Percentiles rank a stretch among this genome's conserved stretches.
Evolutionary conservation across 2,888 invertebrate genomes (phyloP).

Genomic region (Thyatira batis): DNA sequence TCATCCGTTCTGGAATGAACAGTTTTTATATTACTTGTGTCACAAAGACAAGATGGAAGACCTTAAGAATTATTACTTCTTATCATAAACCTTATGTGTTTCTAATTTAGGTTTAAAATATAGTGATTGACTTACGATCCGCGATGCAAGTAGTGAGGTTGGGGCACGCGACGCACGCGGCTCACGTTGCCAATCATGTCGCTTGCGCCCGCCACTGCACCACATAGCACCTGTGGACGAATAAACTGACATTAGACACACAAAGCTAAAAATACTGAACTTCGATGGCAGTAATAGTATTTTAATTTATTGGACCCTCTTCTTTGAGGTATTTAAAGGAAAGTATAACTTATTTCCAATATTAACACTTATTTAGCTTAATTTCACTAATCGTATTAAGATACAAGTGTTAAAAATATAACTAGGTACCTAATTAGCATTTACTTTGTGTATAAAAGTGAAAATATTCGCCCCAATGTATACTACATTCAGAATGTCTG

Average conservation of each 20-base stretch:
- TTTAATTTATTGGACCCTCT: no score
- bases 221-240: conserved; percentile 72
- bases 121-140: conserved; percentile 51
- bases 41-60: no score
- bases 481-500: no score
- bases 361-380: no score
- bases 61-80: neutral
- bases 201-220: conserved; percentile 77
- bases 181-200: conserved; percentile 75
- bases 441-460: no score
- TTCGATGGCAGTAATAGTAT: no score
- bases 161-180: conserved; percentile 69
- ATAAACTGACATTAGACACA: conserved; percentile 10
- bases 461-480: no score
- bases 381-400: no score
- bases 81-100: neutral
- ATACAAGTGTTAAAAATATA: no score
- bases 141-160: conserved; percentile 68
- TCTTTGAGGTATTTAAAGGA: no score
- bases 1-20: conserved; percentile 64
- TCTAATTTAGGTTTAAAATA: neutral
- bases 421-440: no score
- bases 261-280: neutral
- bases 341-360: no score
- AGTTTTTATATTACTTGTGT: neutral